These are phyloP conservation scores for Scaeva pyrastri DNA, from an alignment of 2,888 invertebrate genomes.

Conservation along the genomic window DNA sequence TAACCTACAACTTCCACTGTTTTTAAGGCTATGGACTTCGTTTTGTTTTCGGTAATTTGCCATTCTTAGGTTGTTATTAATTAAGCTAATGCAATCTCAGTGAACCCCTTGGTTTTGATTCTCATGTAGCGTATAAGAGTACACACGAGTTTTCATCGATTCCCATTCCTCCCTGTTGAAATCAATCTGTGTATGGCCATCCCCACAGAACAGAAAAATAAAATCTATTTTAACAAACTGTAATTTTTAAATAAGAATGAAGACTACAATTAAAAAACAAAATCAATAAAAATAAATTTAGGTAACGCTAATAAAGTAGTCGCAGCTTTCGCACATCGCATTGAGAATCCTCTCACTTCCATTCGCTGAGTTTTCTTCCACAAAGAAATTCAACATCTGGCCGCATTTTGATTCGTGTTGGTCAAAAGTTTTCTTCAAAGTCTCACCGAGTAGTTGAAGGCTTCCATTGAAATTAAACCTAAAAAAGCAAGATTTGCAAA, in stretches of 20 bases:
- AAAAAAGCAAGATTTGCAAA: background rate
- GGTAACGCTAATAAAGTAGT: conserved; percentile 79
- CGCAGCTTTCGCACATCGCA: conserved; percentile 80
- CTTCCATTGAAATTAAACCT: conserved; percentile 78
- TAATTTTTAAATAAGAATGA: background rate
- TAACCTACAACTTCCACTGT: no score
- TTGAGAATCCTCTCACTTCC: conserved; percentile 74
- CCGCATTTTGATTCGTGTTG: conserved; percentile 79
- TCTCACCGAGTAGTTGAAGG: conserved; percentile 67
- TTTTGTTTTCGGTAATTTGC: no score
- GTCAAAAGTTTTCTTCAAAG: conserved; percentile 77
- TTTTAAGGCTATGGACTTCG: no score
- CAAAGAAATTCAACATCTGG: conserved; percentile 79
- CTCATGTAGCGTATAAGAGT: no score
- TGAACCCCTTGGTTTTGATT: no score
- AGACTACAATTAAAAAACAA: background rate
- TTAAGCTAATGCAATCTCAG: no score
- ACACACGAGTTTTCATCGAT: no score
- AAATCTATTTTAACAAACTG: no score
- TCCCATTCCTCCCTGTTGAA: no score
- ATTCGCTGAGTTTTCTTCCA: conserved; percentile 76
- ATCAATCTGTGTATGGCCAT: no score
- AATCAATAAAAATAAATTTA: background rate
- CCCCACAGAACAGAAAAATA: no score
- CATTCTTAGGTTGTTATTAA: no score